A percentile compares a stretch with the other conserved stretches of the same genome.
phyloP scores from a whole-genome alignment of 1,140 invertebrate species.

The Zaprionus gabonicus region DNA sequence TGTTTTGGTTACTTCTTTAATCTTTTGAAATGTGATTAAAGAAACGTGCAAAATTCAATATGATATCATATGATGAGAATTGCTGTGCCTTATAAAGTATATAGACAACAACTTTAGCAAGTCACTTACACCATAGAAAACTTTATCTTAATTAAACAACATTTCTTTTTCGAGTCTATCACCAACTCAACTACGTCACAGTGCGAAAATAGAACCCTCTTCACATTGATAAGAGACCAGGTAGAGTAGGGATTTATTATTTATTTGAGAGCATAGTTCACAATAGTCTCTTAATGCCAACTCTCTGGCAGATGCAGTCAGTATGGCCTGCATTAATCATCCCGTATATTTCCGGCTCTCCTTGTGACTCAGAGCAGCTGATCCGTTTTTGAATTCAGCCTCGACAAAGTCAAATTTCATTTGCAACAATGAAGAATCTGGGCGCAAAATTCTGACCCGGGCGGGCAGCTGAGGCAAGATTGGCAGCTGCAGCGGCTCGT shows the following conservation, averaged over 20 bases:
- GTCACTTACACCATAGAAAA: not conserved
- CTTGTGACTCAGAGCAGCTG: slow-evolving; percentile 6
- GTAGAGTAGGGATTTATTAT: not conserved
- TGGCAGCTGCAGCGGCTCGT: not conserved
- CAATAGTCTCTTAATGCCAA: not conserved
- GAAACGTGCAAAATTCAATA: not conserved
- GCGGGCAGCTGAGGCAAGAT: not conserved
- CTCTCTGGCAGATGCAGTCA: not conserved
- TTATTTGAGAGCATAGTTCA: not conserved
- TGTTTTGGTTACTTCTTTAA: not conserved
- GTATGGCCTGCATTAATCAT: not conserved
- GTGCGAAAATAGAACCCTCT: not conserved
- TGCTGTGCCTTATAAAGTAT: no score
- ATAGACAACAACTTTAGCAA: not conserved
- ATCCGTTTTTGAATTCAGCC: not conserved
- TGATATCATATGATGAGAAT: not conserved
- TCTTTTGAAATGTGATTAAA: not conserved
- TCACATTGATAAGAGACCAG: slow-evolving; percentile 4
- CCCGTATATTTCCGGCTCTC: slow-evolving; percentile 4
- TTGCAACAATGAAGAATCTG: slow-evolving; percentile 1
- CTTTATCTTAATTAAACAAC: not conserved
- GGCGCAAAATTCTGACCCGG: not conserved
- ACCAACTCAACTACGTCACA: not conserved
- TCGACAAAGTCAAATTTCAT: slow-evolving; percentile 5
- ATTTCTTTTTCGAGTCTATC: not conserved